A percentile compares a stretch with the other conserved stretches of the same genome.
These are phyloP conservation scores for Dicyrtomina minuta DNA, from an alignment of 2,888 invertebrate species.

Conservation along the genomic window DNA sequence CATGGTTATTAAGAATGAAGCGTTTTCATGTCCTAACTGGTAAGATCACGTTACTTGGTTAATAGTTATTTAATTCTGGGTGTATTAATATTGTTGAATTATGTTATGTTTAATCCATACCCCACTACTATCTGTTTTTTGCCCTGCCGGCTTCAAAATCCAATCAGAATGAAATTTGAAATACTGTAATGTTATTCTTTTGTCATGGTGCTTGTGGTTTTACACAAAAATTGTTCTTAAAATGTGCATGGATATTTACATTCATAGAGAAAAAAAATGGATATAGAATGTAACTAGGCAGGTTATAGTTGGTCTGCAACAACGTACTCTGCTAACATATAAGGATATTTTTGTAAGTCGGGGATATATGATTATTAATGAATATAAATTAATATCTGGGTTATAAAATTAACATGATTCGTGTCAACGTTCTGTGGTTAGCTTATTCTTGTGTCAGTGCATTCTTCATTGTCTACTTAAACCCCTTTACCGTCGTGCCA, in stretches of 20 bases:
- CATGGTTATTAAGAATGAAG: too few species aligned
- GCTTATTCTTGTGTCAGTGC: too few species aligned
- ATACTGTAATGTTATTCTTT: conserved; percentile 1
- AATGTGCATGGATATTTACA: conserved; percentile 2
- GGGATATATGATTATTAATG: conserved; percentile 30
- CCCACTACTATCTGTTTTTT: background rate
- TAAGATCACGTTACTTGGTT: too few species aligned
- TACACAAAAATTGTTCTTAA: conserved; percentile 29
- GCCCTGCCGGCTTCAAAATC: too few species aligned
- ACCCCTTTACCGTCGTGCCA: too few species aligned
- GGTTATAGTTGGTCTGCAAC: conserved; percentile 7
- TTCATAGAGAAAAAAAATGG: conserved; percentile 6
- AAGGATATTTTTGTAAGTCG: conserved; percentile 44
- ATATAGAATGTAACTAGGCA: background rate
- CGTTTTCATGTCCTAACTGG: too few species aligned
- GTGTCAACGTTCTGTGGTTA: too few species aligned
- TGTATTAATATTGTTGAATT: background rate
- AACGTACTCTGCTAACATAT: conserved; percentile 22
- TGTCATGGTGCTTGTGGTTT: conserved; percentile 34
- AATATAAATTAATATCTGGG: conserved; percentile 18
- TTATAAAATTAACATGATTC: background rate
- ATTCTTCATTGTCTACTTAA: too few species aligned
- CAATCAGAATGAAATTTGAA: background rate
- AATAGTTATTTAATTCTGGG: background rate
- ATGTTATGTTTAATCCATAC: background rate